Conservation (phyloP, 2,888 invertebrate genomes). For the Bombylius major region DNA sequence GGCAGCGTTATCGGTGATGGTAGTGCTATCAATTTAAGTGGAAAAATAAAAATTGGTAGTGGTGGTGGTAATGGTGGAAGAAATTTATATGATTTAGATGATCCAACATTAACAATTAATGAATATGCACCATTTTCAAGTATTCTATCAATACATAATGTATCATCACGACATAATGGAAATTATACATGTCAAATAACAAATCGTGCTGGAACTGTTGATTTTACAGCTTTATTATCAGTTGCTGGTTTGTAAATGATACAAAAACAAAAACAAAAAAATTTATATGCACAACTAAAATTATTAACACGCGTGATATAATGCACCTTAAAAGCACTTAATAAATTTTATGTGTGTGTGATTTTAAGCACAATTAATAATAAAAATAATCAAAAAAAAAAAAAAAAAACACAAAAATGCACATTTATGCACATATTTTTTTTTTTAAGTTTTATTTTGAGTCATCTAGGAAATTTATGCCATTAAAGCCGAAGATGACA, state of each 20-base stretch:
- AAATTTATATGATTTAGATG: background rate
- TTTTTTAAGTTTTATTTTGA: too few relatives aligned
- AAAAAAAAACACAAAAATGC: background rate
- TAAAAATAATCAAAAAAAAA: background rate
- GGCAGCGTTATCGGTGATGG: background rate
- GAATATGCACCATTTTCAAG: constrained; percentile 43
- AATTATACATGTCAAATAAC: constrained; percentile 37
- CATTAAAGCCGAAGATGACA: too few relatives aligned
- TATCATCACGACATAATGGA: constrained; percentile 36
- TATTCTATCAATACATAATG: constrained; percentile 37
- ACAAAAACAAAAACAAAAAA: too few relatives aligned
- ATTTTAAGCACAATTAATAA: background rate
- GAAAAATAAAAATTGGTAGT: background rate
- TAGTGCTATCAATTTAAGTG: background rate
- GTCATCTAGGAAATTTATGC: too few relatives aligned
- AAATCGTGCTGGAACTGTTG: constrained; percentile 39
- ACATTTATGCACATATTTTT: too few relatives aligned
- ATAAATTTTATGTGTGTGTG: too few relatives aligned
- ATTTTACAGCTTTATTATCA: constrained; percentile 41
- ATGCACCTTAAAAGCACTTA: too few relatives aligned
- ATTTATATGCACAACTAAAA: too few relatives aligned
- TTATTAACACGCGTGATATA: too few relatives aligned
- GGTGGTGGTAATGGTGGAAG: background rate
- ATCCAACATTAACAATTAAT: constrained; percentile 38
- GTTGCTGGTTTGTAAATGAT: constrained; percentile 39